Evolutionary conservation across 2,888 invertebrate genomes (phyloP).

Genomic region (Bombylius discolor): DNA sequence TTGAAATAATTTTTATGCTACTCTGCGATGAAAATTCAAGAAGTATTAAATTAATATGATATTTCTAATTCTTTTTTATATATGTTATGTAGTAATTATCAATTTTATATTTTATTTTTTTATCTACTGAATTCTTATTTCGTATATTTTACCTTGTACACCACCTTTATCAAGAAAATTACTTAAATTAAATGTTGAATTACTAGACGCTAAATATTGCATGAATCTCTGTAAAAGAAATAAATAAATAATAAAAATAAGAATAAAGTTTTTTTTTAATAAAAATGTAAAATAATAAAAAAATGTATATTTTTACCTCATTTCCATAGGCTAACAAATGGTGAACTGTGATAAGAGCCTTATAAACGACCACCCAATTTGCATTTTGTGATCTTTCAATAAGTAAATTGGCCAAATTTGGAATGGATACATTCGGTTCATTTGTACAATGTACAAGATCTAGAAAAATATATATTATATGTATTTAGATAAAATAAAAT

Average conservation of each 20-base stretch:
- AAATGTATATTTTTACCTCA: slow-evolving; percentile 56
- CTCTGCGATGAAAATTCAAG: too few species aligned
- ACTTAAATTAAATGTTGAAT: slow-evolving; percentile 96
- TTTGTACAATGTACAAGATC: slow-evolving; percentile 99
- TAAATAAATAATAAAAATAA: slow-evolving; percentile 14
- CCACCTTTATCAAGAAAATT: slow-evolving; percentile 96
- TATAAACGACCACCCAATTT: slow-evolving; percentile 98
- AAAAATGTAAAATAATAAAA: too few species aligned
- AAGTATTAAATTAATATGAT: slow-evolving; percentile 23
- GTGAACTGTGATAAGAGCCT: slow-evolving; percentile 94
- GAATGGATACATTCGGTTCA: slow-evolving; percentile 99
- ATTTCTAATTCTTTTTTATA: too few species aligned
- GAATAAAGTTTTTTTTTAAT: not conserved
- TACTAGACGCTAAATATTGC: slow-evolving; percentile 98
- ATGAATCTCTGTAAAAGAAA: slow-evolving; percentile 82
- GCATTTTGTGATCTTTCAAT: slow-evolving; percentile 96
- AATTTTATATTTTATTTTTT: not conserved
- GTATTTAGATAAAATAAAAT: slow-evolving; percentile 17
- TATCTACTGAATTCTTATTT: too few species aligned
- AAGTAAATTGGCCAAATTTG: slow-evolving; percentile 94
- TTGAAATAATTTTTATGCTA: too few species aligned
- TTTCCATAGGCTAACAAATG: slow-evolving; percentile 99
- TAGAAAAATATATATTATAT: slow-evolving; percentile 41
- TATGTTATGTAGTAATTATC: too few species aligned
- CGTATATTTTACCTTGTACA: slow-evolving; percentile 69